Conservation (phyloP, 64 coral and sea anemone genomes). For the Cladopsammia gracilis region DNA sequence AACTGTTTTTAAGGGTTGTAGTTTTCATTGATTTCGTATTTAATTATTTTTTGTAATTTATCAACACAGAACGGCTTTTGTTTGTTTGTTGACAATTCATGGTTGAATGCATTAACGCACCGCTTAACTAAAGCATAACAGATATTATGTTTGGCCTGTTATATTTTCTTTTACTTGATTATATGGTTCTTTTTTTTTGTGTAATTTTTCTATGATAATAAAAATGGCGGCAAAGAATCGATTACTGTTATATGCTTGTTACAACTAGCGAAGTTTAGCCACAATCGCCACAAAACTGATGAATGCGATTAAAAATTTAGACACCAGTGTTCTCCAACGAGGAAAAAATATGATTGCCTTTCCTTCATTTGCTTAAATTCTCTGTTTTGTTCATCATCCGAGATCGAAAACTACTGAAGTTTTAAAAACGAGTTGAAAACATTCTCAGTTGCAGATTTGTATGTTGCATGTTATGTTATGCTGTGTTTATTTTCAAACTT, state of each 20-base stretch:
- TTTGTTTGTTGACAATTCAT: not conserved
- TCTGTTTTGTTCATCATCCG: too few species aligned
- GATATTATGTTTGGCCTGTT: too few species aligned
- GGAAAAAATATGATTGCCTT: not conserved
- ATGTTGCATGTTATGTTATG: not conserved
- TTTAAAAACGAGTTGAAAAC: too few species aligned
- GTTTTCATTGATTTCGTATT: too few species aligned
- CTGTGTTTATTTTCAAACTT: not conserved
- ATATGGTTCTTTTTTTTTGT: too few species aligned
- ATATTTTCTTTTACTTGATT: too few species aligned
- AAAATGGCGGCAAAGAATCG: too few species aligned
- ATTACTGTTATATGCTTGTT: not conserved
- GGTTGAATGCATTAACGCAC: constrained; percentile 6
- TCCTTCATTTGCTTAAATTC: not conserved
- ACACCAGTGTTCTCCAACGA: constrained; percentile 17
- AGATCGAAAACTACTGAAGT: too few species aligned
- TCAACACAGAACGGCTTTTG: not conserved
- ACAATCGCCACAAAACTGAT: not conserved
- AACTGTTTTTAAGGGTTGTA: too few species aligned
- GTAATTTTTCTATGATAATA: too few species aligned
- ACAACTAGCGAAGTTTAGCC: not conserved
- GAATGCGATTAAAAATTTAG: constrained; percentile 13
- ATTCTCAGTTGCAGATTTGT: too few species aligned
- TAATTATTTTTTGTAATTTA: too few species aligned
- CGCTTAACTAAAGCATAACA: not conserved